Conservation (phyloP, 2,797 vertebrate genomes). For the Acanthis flammea region DNA sequence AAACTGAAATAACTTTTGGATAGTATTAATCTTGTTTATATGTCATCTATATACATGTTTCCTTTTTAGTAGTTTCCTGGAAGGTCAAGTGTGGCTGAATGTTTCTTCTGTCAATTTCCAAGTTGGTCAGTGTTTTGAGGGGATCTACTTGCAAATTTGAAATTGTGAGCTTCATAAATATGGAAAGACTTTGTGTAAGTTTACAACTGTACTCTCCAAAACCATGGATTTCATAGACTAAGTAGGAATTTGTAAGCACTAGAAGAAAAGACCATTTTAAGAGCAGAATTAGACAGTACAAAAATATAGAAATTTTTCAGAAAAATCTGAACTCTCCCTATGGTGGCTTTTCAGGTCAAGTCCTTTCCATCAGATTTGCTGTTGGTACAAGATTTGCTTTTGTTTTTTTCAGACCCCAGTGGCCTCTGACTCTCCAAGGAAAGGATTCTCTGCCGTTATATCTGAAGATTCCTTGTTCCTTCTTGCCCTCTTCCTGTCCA, state of each 20-base stretch:
- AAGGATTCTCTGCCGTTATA: neutral
- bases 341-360: neutral
- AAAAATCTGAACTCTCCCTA: neutral
- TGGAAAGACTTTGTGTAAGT: neutral
- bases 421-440: neutral
- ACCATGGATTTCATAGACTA: neutral
- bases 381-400: neutral
- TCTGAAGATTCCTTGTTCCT: neutral
- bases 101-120: neutral
- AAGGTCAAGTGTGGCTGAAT: neutral
- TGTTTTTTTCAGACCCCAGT: accelerated
- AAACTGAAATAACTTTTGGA: neutral
- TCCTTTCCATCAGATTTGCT: neutral
- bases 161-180: neutral
- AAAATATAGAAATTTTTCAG: neutral
- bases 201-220: neutral
- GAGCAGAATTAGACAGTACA: neutral
- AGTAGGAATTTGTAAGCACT: neutral
- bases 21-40: neutral
- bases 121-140: neutral
- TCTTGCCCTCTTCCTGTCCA: neutral
- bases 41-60: neutral
- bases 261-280: neutral
- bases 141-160: neutral
- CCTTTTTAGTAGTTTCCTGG: neutral